These are phyloP conservation scores for Natrix natrix DNA, from an alignment of 2,797 vertebrate genomes.

Conservation along the genomic window DNA sequence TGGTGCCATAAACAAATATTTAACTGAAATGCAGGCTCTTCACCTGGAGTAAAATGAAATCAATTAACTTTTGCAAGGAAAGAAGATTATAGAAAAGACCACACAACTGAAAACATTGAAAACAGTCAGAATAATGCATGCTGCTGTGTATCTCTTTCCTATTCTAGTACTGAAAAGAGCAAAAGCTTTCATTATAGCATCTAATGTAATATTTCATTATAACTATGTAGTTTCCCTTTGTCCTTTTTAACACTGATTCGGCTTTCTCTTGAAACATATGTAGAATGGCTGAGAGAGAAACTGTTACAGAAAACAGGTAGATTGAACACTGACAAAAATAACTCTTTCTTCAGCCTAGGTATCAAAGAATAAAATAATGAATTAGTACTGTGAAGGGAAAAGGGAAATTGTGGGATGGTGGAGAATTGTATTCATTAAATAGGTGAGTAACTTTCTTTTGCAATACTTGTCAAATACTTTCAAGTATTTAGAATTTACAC, in stretches of 20 bases:
- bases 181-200: neutral
- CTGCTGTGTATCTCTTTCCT: neutral
- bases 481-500: neutral
- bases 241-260: neutral
- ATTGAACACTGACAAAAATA: neutral
- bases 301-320: neutral
- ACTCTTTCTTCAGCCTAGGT: neutral
- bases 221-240: neutral
- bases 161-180: neutral
- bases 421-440: neutral
- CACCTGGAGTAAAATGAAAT: neutral
- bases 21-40: neutral
- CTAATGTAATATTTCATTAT: neutral
- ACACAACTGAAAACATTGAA: neutral
- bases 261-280: neutral
- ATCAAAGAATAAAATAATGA: neutral
- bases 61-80: neutral
- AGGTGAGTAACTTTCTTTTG: neutral
- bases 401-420: neutral
- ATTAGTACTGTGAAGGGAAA: neutral
- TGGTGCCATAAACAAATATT: neutral
- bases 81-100: neutral
- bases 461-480: neutral
- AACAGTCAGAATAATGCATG: neutral
- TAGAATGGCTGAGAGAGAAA: neutral